These are phyloP conservation scores for Tretioscincus oriximinensis DNA, from an alignment of 2,113 vertebrate genomes.

Conservation along the genomic window DNA sequence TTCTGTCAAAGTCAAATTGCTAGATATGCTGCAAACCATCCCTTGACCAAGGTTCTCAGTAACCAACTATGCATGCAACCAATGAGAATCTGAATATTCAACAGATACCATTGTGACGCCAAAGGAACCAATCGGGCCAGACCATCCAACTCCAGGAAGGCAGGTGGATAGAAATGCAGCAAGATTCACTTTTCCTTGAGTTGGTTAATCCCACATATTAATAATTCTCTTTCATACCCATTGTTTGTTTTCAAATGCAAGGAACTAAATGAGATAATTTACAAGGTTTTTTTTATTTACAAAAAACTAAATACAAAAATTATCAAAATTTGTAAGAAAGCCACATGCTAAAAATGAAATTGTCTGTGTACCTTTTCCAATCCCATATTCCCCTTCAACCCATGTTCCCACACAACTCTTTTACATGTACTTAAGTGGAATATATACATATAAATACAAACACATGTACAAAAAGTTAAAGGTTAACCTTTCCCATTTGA, in stretches of 20 bases:
- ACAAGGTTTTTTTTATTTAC: slow-evolving; percentile 14
- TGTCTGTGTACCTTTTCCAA: neutral
- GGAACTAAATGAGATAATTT: neutral
- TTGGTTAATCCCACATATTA: neutral
- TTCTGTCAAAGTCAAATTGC: too few relatives aligned
- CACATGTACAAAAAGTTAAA: neutral
- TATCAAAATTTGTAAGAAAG: neutral
- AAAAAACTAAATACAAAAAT: slow-evolving; percentile 6
- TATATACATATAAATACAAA: slow-evolving; percentile 5
- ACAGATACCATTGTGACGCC: neutral
- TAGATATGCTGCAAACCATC: too few relatives aligned
- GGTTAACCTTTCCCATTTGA: neutral
- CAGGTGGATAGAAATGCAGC: neutral
- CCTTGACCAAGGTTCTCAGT: neutral
- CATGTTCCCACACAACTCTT: neutral
- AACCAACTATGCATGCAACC: neutral
- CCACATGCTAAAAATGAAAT: neutral
- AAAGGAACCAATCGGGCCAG: neutral
- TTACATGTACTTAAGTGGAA: neutral
- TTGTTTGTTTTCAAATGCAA: neutral
- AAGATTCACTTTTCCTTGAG: neutral
- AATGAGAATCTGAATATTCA: neutral
- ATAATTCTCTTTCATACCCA: neutral
- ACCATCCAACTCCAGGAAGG: neutral
- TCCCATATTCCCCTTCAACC: neutral